Evolutionary conservation across 2,113 vertebrate species (phyloP), one percentile per base, ranked within the genome.

Genomic region (Myanophis thanlyinensis): DNA sequence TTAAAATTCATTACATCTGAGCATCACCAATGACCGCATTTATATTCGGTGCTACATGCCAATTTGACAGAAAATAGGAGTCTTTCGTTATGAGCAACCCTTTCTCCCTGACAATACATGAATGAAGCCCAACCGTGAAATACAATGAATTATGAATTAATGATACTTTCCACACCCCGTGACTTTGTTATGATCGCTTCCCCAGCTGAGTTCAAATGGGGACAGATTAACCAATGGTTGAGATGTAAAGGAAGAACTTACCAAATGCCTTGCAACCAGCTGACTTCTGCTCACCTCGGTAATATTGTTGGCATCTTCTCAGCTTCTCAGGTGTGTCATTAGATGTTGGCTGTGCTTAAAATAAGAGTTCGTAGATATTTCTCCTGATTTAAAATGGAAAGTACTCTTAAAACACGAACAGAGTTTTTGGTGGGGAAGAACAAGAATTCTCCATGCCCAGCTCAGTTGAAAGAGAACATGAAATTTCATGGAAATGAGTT

Each of bases 61-160:
- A 87, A 49, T 88, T 88, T 85, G 48, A 59, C 73, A 86, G 52
- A 56, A 40, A 67, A 0, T 0, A 46, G 4, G 20, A 25, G 15
- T 0, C 0, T 56, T 35, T n/a, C 47, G 35, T 8, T 0, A 5
- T 52, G 89, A 90, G 3, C 25, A 40, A 25, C 49, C 11, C 3
- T 30, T 49, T 4, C 88, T 9, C 49, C 48, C 80, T 85, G 23
- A 51, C 0, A 7, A 51, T 13, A n/a, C 3, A 5, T 0, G 54
- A 47, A 35, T 47, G 2, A 88, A 56, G 35, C 51, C 73, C 91
- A 44, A 85, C 85, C 87, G 93, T n/a, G 88, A 22, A 56, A 5
- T n/a, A 91, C 1, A 44, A 85, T 49, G 18, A 46, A 47, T 94
- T 62, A 11, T 90, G 89, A 80, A 23, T 84, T 92, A 91, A 51